phyloP scores from a whole-genome alignment of 2,888 invertebrate species.

The Phorcus lineatus region DNA sequence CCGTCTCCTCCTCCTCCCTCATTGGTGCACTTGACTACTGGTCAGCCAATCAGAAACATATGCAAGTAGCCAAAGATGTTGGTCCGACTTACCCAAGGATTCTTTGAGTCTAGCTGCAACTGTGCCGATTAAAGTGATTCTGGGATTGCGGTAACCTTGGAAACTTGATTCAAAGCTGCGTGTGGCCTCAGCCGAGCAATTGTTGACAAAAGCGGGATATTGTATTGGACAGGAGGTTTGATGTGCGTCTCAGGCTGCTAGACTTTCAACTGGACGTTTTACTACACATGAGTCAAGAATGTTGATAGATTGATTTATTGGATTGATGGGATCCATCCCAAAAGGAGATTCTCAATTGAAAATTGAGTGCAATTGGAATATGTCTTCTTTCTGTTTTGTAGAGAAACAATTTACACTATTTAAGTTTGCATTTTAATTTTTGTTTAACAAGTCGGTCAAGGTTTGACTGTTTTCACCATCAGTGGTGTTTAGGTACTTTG shows the following conservation, averaged over 20 bases:
- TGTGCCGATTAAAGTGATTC: not conserved
- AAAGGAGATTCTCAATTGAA: not conserved
- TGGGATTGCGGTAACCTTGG: too few species aligned
- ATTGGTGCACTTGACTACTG: not conserved
- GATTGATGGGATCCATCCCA: too few species aligned
- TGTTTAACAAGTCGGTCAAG: not conserved
- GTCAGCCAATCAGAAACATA: slow-evolving; percentile 5
- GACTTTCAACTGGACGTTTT: too few species aligned
- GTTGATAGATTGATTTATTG: too few species aligned
- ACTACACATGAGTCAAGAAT: too few species aligned
- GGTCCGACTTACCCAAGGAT: not conserved
- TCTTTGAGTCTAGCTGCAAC: not conserved
- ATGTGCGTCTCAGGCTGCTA: too few species aligned
- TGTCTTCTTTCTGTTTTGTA: not conserved
- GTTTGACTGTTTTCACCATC: slow-evolving; percentile 8
- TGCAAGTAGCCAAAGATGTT: slow-evolving; percentile 21
- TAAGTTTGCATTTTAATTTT: slow-evolving; percentile 21
- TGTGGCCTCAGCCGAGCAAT: too few species aligned
- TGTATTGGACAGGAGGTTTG: too few species aligned
- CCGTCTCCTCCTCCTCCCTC: not conserved
- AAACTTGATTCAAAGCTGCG: too few species aligned
- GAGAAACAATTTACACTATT: slow-evolving; percentile 6
- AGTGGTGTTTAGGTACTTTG: not conserved
- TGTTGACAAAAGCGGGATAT: too few species aligned
- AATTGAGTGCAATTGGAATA: slow-evolving; percentile 12